Evolutionary conservation across 2,113 vertebrate genomes (phyloP).

Genomic region (Fregata magnificens): DNA sequence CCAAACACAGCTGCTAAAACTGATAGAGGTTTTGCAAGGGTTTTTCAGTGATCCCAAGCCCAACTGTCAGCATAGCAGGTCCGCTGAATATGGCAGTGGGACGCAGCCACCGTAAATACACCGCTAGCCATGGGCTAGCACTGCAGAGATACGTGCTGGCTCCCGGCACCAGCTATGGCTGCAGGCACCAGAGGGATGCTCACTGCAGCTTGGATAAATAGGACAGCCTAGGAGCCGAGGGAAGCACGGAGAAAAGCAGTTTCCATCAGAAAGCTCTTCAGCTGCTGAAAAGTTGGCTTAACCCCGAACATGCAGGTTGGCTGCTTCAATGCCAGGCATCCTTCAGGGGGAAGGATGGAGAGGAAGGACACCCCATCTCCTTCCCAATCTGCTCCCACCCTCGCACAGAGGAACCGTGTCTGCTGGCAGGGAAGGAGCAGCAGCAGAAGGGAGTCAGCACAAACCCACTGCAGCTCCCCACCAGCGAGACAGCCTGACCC

Average conservation of each 20-base stretch:
- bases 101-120: not conserved
- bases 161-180: not conserved
- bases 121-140: not conserved
- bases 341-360: not conserved
- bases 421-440: not conserved
- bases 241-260: not conserved
- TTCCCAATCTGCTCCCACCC: not conserved
- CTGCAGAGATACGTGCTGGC: not conserved
- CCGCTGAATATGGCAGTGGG: rapidly evolving
- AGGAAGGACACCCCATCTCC: not conserved
- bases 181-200: constrained; percentile 6
- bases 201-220: not conserved
- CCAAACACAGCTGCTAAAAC: not conserved
- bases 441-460: not conserved
- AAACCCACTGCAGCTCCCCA: not conserved
- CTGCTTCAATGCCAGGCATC: not conserved
- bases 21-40: not conserved
- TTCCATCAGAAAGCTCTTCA: not conserved
- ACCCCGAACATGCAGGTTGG: rapidly evolving
- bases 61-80: not conserved
- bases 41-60: not conserved
- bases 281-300: not conserved
- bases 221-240: not conserved
- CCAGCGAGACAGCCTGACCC: not conserved
- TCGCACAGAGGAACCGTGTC: not conserved